Evolutionary conservation across 2,113 vertebrate genomes (phyloP).

Genomic region (Cephalophus harveyi): DNA sequence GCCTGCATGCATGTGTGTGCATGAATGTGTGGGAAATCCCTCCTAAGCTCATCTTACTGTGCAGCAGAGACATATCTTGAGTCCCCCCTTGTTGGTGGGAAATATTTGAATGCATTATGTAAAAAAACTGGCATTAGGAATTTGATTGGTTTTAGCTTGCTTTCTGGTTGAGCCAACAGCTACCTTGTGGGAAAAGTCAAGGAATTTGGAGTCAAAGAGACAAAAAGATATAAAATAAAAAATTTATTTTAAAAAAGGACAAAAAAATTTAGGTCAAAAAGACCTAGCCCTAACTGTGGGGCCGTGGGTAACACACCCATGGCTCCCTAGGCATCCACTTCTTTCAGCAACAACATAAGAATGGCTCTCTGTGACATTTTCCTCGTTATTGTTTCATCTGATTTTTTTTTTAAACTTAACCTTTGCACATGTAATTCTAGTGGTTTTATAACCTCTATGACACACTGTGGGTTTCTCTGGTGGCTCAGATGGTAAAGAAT

Average conservation of each 20-base stretch:
- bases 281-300: neutral
- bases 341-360: neutral
- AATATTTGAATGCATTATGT: neutral
- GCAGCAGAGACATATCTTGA: neutral
- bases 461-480: neutral
- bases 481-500: neutral
- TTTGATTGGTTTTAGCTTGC: neutral
- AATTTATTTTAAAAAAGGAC: neutral
- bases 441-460: neutral
- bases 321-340: neutral
- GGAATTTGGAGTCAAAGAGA: neutral
- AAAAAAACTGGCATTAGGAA: neutral
- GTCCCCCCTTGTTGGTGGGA: neutral
- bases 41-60: neutral
- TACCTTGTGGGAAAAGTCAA: neutral
- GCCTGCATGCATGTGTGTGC: neutral
- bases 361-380: neutral
- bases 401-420: neutral
- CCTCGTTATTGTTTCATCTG: no score
- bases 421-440: neutral
- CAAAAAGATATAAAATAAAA: neutral
- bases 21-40: neutral
- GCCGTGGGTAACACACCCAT: accelerated
- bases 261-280: neutral
- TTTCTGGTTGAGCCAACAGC: neutral